Evolutionary conservation across 2,797 vertebrate genomes (phyloP), one percentile per base, ranked within the genome.

Genomic region (Danio albolineatus): DNA sequence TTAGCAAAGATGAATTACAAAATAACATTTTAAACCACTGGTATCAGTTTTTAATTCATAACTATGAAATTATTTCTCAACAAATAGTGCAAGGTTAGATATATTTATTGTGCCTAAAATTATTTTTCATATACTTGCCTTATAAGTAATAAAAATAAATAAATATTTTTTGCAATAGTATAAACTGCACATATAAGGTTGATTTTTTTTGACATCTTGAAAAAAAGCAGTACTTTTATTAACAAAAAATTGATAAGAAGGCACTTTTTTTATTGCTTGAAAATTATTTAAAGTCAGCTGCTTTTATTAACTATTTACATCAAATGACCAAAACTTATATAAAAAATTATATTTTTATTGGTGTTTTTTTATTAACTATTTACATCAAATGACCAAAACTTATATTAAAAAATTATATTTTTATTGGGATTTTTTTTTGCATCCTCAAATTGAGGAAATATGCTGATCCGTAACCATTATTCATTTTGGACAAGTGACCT

Each of bases 371-470:
- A 36, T 66, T 0, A 75, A 13, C 9, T 43, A 36, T 10, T 5
- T 36, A 6, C n/a, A 65, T 54, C 39, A 76, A 14, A 43, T 81
- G 17, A 57, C n/a, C 74, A 41, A 56, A 6, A 59, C 5, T 1
- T 28, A 28, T 1, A 28, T 28, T n/a, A 28, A 28, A n/a, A n/a
- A n/a, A n/a, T n/a, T n/a, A n/a, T n/a, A n/a, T n/a, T n/a, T n/a
- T n/a, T n/a, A n/a, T n/a, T n/a, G n/a, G n/a, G n/a, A n/a, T n/a
- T n/a, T n/a, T n/a, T n/a, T n/a, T n/a, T n/a, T n/a, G 51, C 64
- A 21, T 36, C 4, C 53, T 59, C 19, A 60, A 60, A 60, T 74
- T 69, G 65, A 65, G 4, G 46, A 76, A 85, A 51, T 48, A 17
- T 21, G n/a, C 46, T 73, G 56, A 79, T 83, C 41, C 64, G 10